Evolutionary conservation across 1,140 invertebrate species (phyloP), one percentile per base, ranked within the genome.

Genomic region (Temnothorax curvispinosus): DNA sequence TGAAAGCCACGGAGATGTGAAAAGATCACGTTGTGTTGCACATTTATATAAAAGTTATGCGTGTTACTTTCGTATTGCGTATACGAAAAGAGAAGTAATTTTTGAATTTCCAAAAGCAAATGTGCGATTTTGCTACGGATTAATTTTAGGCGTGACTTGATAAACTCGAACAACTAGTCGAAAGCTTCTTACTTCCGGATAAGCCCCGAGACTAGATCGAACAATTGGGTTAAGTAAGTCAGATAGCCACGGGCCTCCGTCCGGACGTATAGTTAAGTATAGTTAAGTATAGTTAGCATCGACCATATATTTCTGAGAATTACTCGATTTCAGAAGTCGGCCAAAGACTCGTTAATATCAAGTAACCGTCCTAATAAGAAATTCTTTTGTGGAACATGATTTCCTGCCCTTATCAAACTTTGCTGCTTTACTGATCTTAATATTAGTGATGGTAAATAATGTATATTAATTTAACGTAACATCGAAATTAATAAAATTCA

Each of bases 221-320:
- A 90, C 76, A 93, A 93, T 91, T 88, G 85, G 82, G 77, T 89
- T 93, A 92, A 92, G 78, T 91, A 91, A 93, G 87, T 91, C 87
- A 92, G 92, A 92, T 92, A 89, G 81, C 87, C 78, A 69, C 60
- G 60, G 82, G 81, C 81, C 41, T 71, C 74, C 58, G 54, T 11
- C 32, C 78, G 54, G 74, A 85, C 38, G 21, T 54, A 56, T 50
- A 78, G 62, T 77, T 88, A 87, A 77, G 54, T 87, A 87, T 69
- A 64, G 35, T 72, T 74, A 72, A 71, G 50, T 38, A 38, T 50
- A n/a, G 69, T 76, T 76, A 80, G 52, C 69, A 74, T 60, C 56
- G 41, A 69, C 54, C 41, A 35, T 41, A 85, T 77, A 76, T 78
- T 86, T 78, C 71, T 89, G 69, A 81, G 76, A 64, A 89, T 93